Conservation (phyloP, 53 echinoderm and acorn worm genomes). For the Echinometra lucunter region DNA sequence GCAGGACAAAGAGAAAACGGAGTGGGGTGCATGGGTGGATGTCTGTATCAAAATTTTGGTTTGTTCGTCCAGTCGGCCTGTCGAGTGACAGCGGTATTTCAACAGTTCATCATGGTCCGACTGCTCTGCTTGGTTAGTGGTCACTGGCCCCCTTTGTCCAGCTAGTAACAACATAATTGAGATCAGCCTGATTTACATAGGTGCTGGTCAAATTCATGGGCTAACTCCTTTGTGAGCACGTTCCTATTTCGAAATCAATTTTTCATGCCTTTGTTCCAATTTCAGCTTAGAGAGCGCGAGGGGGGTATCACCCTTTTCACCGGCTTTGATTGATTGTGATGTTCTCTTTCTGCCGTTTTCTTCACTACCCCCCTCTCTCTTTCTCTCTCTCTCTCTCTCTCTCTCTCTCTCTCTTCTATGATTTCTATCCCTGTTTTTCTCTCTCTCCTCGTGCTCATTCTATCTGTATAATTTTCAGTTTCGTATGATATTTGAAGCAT, state of each 20-base stretch:
- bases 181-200: conserved; percentile 33
- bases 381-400: neutral
- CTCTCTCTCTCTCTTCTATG: neutral
- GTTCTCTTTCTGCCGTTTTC: neutral
- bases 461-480: too few species aligned
- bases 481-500: too few species aligned
- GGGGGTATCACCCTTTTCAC: neutral
- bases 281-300: neutral
- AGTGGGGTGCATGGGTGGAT: neutral
- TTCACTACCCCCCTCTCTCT: neutral
- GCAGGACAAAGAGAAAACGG: neutral
- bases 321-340: neutral
- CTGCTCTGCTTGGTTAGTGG: conserved; percentile 7
- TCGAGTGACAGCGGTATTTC: conserved; percentile 17
- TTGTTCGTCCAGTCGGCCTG: neutral
- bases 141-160: neutral
- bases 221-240: neutral
- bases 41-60: neutral
- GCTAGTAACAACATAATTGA: conserved; percentile 41
- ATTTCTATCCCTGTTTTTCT: too few species aligned
- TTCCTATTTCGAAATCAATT: conserved; percentile 1
- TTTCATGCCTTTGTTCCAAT: conserved; percentile 28
- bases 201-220: conserved; percentile 22
- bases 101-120: neutral
- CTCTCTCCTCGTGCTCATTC: too few species aligned